Conservation (phyloP, 92 coral and sea anemone genomes). For the Porites rus region DNA sequence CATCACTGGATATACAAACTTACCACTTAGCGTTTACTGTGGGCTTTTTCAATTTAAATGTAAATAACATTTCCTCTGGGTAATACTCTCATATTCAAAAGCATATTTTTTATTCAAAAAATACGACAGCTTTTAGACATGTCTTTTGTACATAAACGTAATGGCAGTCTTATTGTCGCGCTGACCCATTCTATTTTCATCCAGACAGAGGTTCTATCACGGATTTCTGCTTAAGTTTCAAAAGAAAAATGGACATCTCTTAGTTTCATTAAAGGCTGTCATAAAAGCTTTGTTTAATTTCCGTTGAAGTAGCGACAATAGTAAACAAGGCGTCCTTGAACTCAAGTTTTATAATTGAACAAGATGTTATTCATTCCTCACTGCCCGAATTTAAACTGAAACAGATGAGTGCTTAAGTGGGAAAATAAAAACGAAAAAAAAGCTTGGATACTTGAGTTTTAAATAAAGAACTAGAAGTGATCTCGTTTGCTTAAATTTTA, state of each 20-base stretch:
- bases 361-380: not conserved
- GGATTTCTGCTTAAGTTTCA: conserved; percentile 9
- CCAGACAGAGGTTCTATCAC: not conserved
- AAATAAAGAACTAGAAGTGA: no score
- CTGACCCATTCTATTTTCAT: not conserved
- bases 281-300: conserved; percentile 40
- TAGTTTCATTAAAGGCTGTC: conserved; percentile 37
- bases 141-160: conserved; percentile 10
- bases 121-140: conserved; percentile 45
- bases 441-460: no score
- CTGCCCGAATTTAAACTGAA: not conserved
- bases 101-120: conserved; percentile 10
- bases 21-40: not conserved
- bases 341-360: conserved; percentile 15
- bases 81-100: conserved; percentile 22
- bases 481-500: no score
- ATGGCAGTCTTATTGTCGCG: conserved; percentile 20
- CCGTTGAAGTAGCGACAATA: conserved; percentile 8
- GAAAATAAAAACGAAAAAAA: not conserved
- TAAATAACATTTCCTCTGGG: conserved; percentile 48
- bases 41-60: conserved; percentile 28
- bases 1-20: not conserved
- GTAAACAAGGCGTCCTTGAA: conserved; percentile 21
- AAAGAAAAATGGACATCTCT: conserved; percentile 17
- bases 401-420: no score